Evolutionary conservation across 2,797 vertebrate genomes (phyloP).

Genomic region (Coregonus sp.): DNA sequence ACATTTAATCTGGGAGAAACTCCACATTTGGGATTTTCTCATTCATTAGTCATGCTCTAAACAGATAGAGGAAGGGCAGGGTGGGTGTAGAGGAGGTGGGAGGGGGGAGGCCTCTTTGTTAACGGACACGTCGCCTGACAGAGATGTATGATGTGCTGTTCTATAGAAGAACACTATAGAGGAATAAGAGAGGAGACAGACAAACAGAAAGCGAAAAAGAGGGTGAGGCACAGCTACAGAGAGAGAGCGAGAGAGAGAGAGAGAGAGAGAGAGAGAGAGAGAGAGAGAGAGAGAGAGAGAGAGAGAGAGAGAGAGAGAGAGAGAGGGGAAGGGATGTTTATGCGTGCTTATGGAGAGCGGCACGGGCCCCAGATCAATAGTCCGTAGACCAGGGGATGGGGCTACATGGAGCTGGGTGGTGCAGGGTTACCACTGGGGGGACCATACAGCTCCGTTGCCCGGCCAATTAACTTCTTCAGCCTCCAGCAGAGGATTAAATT

Average conservation of each 20-base stretch:
- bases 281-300: slow-evolving; percentile 33
- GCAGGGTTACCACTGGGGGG: slow-evolving; percentile 64
- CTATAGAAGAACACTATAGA: slow-evolving; percentile 66
- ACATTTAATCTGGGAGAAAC: slow-evolving; percentile 67
- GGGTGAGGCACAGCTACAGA: slow-evolving; percentile 38
- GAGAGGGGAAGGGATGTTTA: slow-evolving; percentile 56
- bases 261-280: background rate
- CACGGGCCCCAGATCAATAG: slow-evolving; percentile 71
- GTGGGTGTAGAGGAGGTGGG: slow-evolving; percentile 15
- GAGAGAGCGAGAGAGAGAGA: slow-evolving; percentile 31
- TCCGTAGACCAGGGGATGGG: slow-evolving; percentile 64
- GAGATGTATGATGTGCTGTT: slow-evolving; percentile 75
- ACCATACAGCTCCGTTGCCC: slow-evolving; percentile 55
- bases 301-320: slow-evolving; percentile 5
- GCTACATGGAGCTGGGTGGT: slow-evolving; percentile 60
- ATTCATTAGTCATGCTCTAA: slow-evolving; percentile 71
- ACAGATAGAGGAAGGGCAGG: slow-evolving; percentile 48
- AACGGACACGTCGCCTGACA: slow-evolving; percentile 59
- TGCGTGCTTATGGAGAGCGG: slow-evolving; percentile 56
- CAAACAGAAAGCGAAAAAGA: slow-evolving; percentile 51
- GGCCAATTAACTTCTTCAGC: slow-evolving; percentile 75
- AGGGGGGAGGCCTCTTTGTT: slow-evolving; percentile 23
- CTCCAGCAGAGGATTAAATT: slow-evolving; percentile 80
- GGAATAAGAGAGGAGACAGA: slow-evolving; percentile 37
- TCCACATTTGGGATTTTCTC: slow-evolving; percentile 72